Evolutionary conservation across 2,888 invertebrate genomes (phyloP).

Genomic region (Melipona bicolor): DNA sequence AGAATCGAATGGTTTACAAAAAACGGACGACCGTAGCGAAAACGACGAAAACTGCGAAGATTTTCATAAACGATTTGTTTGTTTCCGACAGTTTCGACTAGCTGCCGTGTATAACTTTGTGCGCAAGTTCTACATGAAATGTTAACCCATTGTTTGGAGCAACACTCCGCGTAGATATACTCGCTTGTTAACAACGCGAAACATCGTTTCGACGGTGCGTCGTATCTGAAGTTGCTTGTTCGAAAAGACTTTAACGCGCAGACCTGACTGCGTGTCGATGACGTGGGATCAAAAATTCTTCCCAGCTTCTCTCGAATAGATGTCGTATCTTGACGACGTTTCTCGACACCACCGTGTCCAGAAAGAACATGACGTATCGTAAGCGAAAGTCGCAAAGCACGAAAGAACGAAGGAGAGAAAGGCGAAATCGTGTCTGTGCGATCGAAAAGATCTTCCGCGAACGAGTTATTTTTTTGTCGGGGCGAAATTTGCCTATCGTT

Average conservation of each 20-base stretch:
- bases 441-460: slow-evolving; percentile 12
- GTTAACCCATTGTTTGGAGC: slow-evolving; percentile 1
- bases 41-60: slow-evolving; percentile 15
- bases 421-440: neutral
- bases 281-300: slow-evolving; percentile 41
- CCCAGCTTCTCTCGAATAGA: neutral
- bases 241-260: slow-evolving; percentile 51
- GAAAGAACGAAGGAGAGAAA: neutral
- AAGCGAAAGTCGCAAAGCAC: neutral
- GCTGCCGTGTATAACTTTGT: slow-evolving; percentile 8
- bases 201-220: neutral
- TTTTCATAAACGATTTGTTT: slow-evolving; percentile 16
- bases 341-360: slow-evolving; percentile 6
- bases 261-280: slow-evolving; percentile 1
- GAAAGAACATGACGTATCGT: slow-evolving; percentile 20
- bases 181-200: slow-evolving; percentile 1
- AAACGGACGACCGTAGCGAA: slow-evolving; percentile 6
- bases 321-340: neutral
- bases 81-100: slow-evolving; percentile 4
- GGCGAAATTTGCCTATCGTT: neutral
- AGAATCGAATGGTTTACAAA: slow-evolving; percentile 6
- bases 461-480: slow-evolving; percentile 23
- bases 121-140: slow-evolving; percentile 6
- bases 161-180: neutral
- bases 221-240: slow-evolving; percentile 20